Base-by-base conservation (phyloP, 2,888 invertebrate genomes). In the Ecliptopera silaceata region DNA sequence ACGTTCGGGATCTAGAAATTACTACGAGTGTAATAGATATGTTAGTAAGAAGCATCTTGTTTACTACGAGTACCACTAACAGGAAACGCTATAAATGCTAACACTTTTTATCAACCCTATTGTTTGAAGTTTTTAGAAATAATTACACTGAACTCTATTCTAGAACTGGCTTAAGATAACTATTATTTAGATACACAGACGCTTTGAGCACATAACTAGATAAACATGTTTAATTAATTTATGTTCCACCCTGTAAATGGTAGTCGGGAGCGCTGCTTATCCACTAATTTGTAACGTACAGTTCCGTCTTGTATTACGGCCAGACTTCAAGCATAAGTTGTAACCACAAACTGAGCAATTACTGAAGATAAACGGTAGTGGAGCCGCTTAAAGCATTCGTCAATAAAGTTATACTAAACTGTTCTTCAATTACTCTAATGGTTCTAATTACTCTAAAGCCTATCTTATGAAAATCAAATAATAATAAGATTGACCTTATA, bases 71-170 rank as follows among this genome's bases (percentile, higher is more conserved):
- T 26, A 26, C 26, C 26, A 8, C 69, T 62, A 64, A 57, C 52
- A 62, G 46, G 26, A 26, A 26, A 72, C 70, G 69, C 75, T 75
- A 70, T 71, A 71, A 76, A 77, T 74, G 77, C 59, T 59, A 66
- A 71, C 6, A 6, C 2, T 26, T 17, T 50, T 29, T 13, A 26
- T 31, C 41, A 47, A 6, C 32, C 18, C 34, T 18, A 18, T n/a
- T 11, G 26, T 41, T 48, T 46, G 41, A 51, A 55, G 50, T 38
- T 58, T 59, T 38, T 51, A 15, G n/a, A 42, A 55, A 59, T 59
- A 55, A 52, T 59, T 54, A 29, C 34, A 18, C n/a, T 11, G 12
- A 17, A 32, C 12, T n/a, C 22, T n/a, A 32, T n/a, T 34, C 8
- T n/a, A 18, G 45, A 20, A n/a, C 17, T 34, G 17, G 6, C 13